These are phyloP conservation scores for Oreortyx pictus DNA, from an alignment of 2,797 vertebrate genomes.

Conservation along the genomic window DNA sequence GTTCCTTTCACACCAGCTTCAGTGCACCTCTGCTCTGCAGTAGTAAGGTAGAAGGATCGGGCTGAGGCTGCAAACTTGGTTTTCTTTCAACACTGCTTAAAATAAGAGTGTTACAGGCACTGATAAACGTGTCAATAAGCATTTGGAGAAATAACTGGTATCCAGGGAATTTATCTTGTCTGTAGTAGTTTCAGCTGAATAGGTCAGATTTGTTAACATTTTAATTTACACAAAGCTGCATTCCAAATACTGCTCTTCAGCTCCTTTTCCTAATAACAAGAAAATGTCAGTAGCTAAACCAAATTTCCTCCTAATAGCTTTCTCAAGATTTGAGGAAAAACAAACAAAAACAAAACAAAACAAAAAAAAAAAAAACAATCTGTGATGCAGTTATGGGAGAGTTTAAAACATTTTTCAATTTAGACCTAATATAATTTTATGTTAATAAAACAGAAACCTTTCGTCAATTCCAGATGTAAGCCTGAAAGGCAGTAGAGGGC, in stretches of 20 bases:
- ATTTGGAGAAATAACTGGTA: conserved; percentile 49
- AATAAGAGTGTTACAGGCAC: background rate
- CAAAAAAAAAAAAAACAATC: conserved; percentile 23
- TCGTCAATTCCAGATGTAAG: conserved; percentile 12
- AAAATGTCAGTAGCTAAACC: conserved; percentile 63
- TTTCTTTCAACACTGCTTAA: conserved; percentile 21
- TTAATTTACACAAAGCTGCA: conserved; percentile 71
- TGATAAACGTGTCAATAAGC: conserved; percentile 63
- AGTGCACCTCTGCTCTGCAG: background rate
- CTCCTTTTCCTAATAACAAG: conserved; percentile 36
- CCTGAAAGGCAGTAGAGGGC: background rate
- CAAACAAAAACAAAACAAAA: conserved; percentile 62
- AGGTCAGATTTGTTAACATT: conserved; percentile 74
- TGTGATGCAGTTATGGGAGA: background rate
- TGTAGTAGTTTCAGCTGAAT: conserved; percentile 60
- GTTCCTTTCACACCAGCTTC: background rate
- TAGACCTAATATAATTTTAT: background rate
- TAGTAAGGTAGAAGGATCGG: background rate
- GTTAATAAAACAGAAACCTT: conserved; percentile 9
- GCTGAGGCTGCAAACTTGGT: background rate
- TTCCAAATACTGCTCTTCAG: conserved; percentile 41
- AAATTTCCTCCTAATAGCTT: conserved; percentile 54
- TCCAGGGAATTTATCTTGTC: conserved; percentile 69
- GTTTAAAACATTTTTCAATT: conserved; percentile 1
- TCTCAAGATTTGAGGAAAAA: conserved; percentile 51